Conservation (phyloP, 1,140 invertebrate species). For the Cyrtorhinus lividipennis region DNA sequence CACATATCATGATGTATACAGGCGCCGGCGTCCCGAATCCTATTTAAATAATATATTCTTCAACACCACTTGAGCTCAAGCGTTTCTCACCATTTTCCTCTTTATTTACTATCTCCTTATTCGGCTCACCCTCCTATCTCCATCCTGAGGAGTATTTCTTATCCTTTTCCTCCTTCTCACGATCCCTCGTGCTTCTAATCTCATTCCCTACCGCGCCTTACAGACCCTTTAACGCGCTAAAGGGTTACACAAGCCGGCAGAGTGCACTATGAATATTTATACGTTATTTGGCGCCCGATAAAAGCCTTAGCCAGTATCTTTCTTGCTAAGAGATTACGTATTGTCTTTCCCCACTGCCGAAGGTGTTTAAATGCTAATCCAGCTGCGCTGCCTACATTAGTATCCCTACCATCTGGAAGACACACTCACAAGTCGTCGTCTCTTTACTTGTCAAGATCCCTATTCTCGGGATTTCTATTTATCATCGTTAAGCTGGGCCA, state of each 20-base stretch:
- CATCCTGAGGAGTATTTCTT: not conserved
- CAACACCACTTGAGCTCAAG: too few relatives aligned
- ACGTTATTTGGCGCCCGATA: conserved; percentile 19
- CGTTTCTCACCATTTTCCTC: too few relatives aligned
- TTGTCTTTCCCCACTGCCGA: conserved; percentile 6
- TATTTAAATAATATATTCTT: too few relatives aligned
- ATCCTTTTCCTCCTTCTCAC: not conserved
- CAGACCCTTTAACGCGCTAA: conserved; percentile 1
- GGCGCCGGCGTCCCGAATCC: too few relatives aligned
- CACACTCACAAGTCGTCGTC: not conserved
- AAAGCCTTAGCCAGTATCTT: conserved; percentile 16
- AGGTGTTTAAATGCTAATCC: conserved; percentile 17
- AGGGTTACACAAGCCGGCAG: conserved; percentile 7
- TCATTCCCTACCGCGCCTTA: not conserved
- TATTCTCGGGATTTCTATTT: not conserved
- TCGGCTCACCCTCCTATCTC: too few relatives aligned
- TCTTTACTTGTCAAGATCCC: too few relatives aligned
- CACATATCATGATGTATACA: too few relatives aligned
- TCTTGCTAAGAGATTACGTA: conserved; percentile 18
- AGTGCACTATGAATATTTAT: conserved; percentile 20
- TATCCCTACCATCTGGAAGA: not conserved
- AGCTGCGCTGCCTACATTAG: not conserved
- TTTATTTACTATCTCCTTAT: too few relatives aligned
- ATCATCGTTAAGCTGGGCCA: not conserved
- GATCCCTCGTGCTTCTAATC: not conserved